Conservation (phyloP, 2,113 vertebrate genomes). For the Phalacrocorax pelagicus region DNA sequence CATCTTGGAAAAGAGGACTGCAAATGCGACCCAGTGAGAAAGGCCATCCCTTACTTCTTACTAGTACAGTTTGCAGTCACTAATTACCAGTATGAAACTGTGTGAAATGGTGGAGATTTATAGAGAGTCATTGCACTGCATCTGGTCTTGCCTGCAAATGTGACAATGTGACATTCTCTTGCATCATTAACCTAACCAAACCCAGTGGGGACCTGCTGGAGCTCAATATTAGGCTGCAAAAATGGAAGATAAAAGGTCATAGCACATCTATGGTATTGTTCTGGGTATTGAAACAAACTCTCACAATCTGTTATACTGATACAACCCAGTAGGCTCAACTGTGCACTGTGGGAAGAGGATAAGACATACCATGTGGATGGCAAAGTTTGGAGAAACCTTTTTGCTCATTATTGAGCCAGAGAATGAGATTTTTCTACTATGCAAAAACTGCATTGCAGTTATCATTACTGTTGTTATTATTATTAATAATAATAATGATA, state of each 20-base stretch:
- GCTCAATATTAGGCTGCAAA: not conserved
- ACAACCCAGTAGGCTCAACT: rapidly evolving
- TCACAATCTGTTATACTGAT: not conserved
- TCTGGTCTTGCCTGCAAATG: not conserved
- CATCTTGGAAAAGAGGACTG: not conserved
- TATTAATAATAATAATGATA: too few relatives aligned
- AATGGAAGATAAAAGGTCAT: not conserved
- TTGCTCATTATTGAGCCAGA: not conserved
- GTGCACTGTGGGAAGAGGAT: not conserved
- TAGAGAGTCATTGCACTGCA: not conserved
- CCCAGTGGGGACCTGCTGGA: not conserved
- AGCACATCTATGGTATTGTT: not conserved
- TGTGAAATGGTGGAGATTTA: not conserved
- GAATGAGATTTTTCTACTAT: not conserved
- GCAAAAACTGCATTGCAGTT: not conserved
- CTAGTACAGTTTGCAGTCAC: not conserved
- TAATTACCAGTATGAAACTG: not conserved
- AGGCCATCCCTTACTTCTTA: not conserved
- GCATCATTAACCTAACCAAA: not conserved
- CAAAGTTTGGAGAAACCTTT: not conserved
- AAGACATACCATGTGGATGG: not conserved
- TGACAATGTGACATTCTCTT: not conserved
- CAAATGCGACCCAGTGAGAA: not conserved
- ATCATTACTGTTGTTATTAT: too few relatives aligned
- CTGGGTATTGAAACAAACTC: not conserved